Conservation (phyloP, 2,113 vertebrate genomes). For the Cryptomyrus ogoouensis region DNA sequence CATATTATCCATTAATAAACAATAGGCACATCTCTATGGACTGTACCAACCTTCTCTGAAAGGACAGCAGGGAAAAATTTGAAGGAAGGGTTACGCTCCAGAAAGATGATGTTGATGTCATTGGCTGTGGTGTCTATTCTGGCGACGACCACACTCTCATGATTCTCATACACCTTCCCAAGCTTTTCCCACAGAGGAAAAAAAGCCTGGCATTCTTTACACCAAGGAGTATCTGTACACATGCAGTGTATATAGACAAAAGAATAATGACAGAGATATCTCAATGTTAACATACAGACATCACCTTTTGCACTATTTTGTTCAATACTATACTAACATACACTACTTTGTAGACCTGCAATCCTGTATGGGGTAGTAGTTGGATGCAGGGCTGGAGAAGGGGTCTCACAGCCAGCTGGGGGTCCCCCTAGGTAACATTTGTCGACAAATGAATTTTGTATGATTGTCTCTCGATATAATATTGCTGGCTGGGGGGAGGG, state of each 20-base stretch:
- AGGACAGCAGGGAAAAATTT: slow-evolving; percentile 74
- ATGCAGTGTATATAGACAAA: neutral
- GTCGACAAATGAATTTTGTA: neutral
- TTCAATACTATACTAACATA: neutral
- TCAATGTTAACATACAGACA: neutral
- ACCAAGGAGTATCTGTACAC: slow-evolving; percentile 77
- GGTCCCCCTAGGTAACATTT: neutral
- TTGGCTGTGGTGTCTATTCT: slow-evolving; percentile 83
- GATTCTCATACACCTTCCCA: slow-evolving; percentile 60
- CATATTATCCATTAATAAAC: neutral
- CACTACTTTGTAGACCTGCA: neutral
- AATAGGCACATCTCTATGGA: neutral
- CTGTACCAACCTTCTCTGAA: slow-evolving; percentile 50
- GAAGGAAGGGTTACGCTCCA: slow-evolving; percentile 64
- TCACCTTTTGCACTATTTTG: neutral
- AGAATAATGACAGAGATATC: neutral
- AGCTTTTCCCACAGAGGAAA: slow-evolving; percentile 76
- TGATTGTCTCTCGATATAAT: neutral
- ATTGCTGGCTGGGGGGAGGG: neutral
- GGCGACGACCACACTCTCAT: slow-evolving; percentile 62
- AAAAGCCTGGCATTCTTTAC: slow-evolving; percentile 55
- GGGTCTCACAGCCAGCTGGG: neutral
- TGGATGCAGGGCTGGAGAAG: neutral
- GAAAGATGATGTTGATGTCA: slow-evolving; percentile 59
- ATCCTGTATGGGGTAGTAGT: neutral